Evolutionary conservation across 2,888 invertebrate genomes (phyloP).

Genomic region (Trypoxylon attenuatum): DNA sequence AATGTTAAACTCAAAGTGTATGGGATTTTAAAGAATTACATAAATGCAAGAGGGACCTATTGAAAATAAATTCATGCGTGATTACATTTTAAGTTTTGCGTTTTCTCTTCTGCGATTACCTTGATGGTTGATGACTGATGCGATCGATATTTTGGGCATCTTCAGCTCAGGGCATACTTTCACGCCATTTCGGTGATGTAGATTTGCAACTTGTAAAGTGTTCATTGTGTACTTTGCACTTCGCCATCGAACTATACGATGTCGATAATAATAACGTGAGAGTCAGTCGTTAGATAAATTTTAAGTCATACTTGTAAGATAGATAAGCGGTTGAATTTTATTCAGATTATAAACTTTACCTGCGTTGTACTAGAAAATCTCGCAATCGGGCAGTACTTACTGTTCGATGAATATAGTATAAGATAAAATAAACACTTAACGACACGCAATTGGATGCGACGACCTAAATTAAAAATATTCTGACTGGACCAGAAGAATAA

Average conservation of each 20-base stretch:
- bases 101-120: conserved; percentile 17
- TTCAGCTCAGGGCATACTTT: conserved; percentile 42
- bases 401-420: conserved; percentile 4
- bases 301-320: conserved; percentile 6
- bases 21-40: not conserved
- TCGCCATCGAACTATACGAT: conserved; percentile 6
- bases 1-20: conserved; percentile 24
- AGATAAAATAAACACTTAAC: not conserved
- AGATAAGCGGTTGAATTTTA: conserved; percentile 9
- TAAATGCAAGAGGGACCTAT: conserved; percentile 1
- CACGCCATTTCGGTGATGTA: conserved; percentile 32
- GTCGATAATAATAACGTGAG: not conserved
- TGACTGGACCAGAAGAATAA: conserved; percentile 38
- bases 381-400: conserved; percentile 17
- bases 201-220: conserved; percentile 39
- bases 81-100: conserved; percentile 24
- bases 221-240: conserved; percentile 33
- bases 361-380: conserved; percentile 7
- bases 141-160: conserved; percentile 36
- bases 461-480: conserved; percentile 39
- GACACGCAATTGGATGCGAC: conserved; percentile 15
- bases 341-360: conserved; percentile 20
- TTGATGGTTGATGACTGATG: conserved; percentile 12
- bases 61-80: not conserved
- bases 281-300: conserved; percentile 12